Evolutionary conservation across 2,113 vertebrate genomes (phyloP).

Genomic region (Daphoenositta chrysoptera): DNA sequence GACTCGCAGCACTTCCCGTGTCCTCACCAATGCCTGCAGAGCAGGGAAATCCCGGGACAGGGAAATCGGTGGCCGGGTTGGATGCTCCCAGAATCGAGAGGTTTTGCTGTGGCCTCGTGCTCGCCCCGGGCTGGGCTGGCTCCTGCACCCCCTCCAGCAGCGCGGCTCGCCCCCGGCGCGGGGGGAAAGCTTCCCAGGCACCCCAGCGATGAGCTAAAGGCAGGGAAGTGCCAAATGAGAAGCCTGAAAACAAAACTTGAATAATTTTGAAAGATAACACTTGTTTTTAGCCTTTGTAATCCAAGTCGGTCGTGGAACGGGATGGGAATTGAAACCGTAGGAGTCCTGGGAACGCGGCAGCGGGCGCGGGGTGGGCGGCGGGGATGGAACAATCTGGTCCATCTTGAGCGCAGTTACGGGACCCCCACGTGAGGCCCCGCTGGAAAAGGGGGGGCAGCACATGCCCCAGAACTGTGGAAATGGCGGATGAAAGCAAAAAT

Average conservation of each 20-base stretch:
- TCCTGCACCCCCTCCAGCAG: neutral
- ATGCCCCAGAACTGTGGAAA: neutral
- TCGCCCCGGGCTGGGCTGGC: neutral
- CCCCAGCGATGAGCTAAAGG: neutral
- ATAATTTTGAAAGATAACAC: neutral
- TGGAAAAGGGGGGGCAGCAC: neutral
- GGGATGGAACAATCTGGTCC: neutral
- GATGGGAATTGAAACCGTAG: neutral
- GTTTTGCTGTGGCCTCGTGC: neutral
- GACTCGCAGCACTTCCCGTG: rapidly evolving
- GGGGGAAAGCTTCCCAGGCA: neutral
- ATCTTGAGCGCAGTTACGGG: neutral
- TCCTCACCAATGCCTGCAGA: neutral
- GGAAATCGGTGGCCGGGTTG: rapidly evolving
- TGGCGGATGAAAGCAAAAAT: slow-evolving; percentile 60
- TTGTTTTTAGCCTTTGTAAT: neutral
- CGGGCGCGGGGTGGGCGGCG: neutral
- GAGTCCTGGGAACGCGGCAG: neutral
- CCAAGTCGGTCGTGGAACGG: neutral
- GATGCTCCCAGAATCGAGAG: neutral
- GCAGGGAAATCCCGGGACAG: neutral
- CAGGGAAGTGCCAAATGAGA: neutral
- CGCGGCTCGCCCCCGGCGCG: neutral
- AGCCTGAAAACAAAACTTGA: neutral
- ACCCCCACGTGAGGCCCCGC: slow-evolving; percentile 4